These are phyloP conservation scores for Drosophila mayri DNA, from an alignment of 1,140 invertebrate genomes.

Conservation along the genomic window DNA sequence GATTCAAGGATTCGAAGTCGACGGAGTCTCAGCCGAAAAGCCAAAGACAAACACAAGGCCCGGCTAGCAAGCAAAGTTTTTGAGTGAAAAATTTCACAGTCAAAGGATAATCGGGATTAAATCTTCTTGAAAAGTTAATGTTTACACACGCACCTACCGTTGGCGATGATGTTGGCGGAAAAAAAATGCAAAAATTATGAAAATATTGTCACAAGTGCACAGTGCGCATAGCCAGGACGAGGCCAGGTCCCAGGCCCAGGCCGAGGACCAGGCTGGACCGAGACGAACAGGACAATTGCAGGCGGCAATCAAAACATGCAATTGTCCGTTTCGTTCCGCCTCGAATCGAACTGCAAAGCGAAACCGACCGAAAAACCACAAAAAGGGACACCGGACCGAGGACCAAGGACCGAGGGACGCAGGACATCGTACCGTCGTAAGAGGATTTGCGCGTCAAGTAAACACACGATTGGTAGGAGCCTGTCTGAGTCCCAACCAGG, in stretches of 20 bases:
- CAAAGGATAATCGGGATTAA: conserved; percentile 83
- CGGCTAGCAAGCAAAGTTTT: conserved; percentile 49
- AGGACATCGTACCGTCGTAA: conserved; percentile 55
- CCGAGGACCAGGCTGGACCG: conserved; percentile 10
- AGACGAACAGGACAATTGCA: conserved; percentile 74
- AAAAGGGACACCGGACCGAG: conserved; percentile 27
- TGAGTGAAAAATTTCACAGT: conserved; percentile 82
- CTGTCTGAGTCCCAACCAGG: conserved; percentile 32
- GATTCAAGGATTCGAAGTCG: conserved; percentile 25
- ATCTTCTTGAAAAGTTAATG: conserved; percentile 84
- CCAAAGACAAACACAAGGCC: conserved; percentile 71
- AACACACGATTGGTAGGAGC: conserved; percentile 63
- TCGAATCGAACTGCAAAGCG: conserved; percentile 64
- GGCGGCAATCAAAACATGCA: conserved; percentile 83
- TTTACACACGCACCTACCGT: conserved; percentile 83
- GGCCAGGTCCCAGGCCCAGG: conserved; percentile 3
- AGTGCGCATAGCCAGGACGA: conserved; percentile 34
- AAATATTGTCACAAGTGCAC: conserved; percentile 83
- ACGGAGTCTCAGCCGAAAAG: conserved; percentile 58
- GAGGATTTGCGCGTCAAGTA: conserved; percentile 82
- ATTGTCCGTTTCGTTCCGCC: conserved; percentile 72
- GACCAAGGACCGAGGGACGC: conserved; percentile 17
- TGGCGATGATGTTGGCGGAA: conserved; percentile 56
- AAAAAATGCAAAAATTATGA: conserved; percentile 83
- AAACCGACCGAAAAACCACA: conserved; percentile 35